phyloP scores from a whole-genome alignment of 2,888 invertebrate species.

The Spicauda simplicius region DNA sequence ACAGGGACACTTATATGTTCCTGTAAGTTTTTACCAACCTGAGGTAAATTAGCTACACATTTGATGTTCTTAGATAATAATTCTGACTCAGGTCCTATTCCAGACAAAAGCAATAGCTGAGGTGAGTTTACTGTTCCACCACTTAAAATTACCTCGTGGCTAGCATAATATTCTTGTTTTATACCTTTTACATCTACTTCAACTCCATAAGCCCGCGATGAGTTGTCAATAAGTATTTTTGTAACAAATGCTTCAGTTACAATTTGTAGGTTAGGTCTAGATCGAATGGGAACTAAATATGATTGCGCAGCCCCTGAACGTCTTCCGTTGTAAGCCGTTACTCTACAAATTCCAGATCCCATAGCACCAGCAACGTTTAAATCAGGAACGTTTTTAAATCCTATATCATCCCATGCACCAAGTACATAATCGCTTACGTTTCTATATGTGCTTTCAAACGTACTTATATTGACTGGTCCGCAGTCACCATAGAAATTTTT shows the following conservation, averaged over 20 bases:
- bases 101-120: slow-evolving; percentile 79
- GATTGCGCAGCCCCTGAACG: slow-evolving; percentile 77
- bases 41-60: slow-evolving; percentile 64
- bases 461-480: slow-evolving; percentile 75
- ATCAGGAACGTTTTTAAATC: slow-evolving; percentile 65
- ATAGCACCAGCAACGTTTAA: slow-evolving; percentile 67
- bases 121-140: slow-evolving; percentile 79
- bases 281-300: slow-evolving; percentile 62
- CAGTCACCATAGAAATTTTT: slow-evolving; percentile 61
- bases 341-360: slow-evolving; percentile 77
- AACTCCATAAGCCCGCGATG: slow-evolving; percentile 67
- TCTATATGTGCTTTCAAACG: slow-evolving; percentile 69
- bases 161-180: slow-evolving; percentile 50
- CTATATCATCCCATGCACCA: slow-evolving; percentile 71
- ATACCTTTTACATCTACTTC: slow-evolving; percentile 54
- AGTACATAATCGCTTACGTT: slow-evolving; percentile 56
- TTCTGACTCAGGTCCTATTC: slow-evolving; percentile 74
- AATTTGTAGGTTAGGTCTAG: slow-evolving; percentile 63
- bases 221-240: slow-evolving; percentile 74
- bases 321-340: slow-evolving; percentile 73
- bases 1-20: slow-evolving; percentile 76
- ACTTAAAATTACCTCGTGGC: slow-evolving; percentile 75
- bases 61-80: slow-evolving; percentile 61
- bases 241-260: slow-evolving; percentile 76
- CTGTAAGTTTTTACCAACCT: slow-evolving; percentile 82